Conservation (phyloP, 2,888 invertebrate species). For the Neoaliturus tenellus region DNA sequence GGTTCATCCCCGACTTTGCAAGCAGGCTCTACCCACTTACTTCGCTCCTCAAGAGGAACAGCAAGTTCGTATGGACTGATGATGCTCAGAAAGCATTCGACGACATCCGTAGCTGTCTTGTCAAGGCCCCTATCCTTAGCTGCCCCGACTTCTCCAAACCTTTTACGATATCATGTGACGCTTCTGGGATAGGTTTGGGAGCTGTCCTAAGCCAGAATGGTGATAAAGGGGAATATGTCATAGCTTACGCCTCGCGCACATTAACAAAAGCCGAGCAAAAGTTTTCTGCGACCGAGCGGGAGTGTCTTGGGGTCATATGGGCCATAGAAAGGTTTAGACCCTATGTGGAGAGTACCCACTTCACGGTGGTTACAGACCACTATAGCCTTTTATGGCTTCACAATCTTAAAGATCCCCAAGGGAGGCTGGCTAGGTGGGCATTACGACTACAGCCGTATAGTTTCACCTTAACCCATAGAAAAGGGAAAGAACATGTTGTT, state of each 20-base stretch:
- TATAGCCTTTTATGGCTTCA: slow-evolving; percentile 64
- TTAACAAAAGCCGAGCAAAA: slow-evolving; percentile 62
- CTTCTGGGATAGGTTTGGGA: slow-evolving; percentile 55
- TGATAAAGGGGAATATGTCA: slow-evolving; percentile 62
- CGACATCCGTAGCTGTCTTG: slow-evolving; percentile 11
- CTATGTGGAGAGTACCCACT: slow-evolving; percentile 64
- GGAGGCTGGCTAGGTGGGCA: slow-evolving; percentile 63
- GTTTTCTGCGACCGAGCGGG: slow-evolving; percentile 64
- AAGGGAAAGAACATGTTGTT: background rate
- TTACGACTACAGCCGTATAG: slow-evolving; percentile 60
- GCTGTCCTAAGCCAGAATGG: slow-evolving; percentile 63
- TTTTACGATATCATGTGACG: slow-evolving; percentile 60
- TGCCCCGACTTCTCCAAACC: slow-evolving; percentile 60
- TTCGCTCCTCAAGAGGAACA: slow-evolving; percentile 60
- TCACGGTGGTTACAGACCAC: slow-evolving; percentile 61
- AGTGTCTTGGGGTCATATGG: slow-evolving; percentile 66
- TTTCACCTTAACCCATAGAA: slow-evolving; percentile 45
- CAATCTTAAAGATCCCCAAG: slow-evolving; percentile 60
- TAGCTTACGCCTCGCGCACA: slow-evolving; percentile 64
- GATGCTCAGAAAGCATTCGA: slow-evolving; percentile 53
- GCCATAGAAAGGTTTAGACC: slow-evolving; percentile 63
- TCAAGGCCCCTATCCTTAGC: slow-evolving; percentile 55
- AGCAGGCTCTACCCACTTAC: slow-evolving; percentile 54
- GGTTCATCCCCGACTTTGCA: slow-evolving; percentile 65
- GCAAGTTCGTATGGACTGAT: slow-evolving; percentile 51